Evolutionary conservation across 2,888 invertebrate genomes (phyloP), one percentile per base, ranked within the genome.

Genomic region (Scaptomyza cyrtandrae): DNA sequence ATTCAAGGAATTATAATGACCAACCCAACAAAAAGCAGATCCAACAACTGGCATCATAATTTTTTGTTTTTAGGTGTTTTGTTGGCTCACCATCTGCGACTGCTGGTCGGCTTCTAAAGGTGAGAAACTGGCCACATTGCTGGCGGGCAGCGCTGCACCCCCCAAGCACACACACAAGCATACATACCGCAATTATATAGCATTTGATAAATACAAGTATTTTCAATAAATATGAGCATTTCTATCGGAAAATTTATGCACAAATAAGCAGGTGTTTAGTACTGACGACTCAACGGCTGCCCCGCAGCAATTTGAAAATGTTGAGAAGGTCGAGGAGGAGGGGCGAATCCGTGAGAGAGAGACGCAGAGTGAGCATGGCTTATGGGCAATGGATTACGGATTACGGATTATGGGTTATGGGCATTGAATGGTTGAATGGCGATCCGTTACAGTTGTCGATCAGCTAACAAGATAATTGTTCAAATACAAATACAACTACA

Each of bases 41-140:
- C 33, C 56, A 61, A 75, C 57, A 57, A 53, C 62, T 65, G 74
- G 68, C 74, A 61, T 69, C 53, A 74, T 63, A 43, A 19, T 65
- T 67, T 58, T 52, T 56, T 39, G 2, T 14, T 41, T 0, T 59
- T 73, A 58, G 48, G 49, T 19, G 29, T 41, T 55, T 48, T 57
- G 54, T 61, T 66, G 58, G 27, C 46, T 55, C 53, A 66, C 68
- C 78, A 82, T 80, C 78, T 75, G 80, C 71, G 78, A 74, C 68
- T 75, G 70, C 64, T 74, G 74, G 81, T 71, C 87, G 74, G 76
- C 79, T 87, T 76, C 86, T 74, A 85, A 88, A 88, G 85, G 88
- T 88, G 88, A 88, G 88, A 85, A 85, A 85, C 84, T 86, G 85
- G 86, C 87, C 87, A 78, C 39, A 86, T 84, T 71, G 85, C 86